Evolutionary conservation across 2,888 invertebrate genomes (phyloP).

Genomic region (Euzetes globulus): DNA sequence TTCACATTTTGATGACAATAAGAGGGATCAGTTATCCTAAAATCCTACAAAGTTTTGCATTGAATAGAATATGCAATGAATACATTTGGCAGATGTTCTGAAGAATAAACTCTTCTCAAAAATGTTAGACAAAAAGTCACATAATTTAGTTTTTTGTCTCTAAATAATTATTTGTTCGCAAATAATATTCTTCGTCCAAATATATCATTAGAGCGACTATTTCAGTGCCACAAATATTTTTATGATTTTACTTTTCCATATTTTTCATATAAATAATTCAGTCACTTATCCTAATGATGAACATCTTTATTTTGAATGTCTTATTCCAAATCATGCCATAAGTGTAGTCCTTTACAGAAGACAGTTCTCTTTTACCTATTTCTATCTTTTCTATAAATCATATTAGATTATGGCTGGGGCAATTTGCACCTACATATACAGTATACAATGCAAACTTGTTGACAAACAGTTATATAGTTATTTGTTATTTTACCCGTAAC

Average conservation of each 20-base stretch:
- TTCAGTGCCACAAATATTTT: neutral
- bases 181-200: neutral
- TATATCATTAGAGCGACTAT: neutral
- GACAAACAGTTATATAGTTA: no score
- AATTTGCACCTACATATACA: no score
- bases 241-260: neutral
- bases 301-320: no score
- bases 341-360: no score
- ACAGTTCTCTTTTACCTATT: no score
- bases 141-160: neutral
- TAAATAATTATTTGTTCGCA: neutral
- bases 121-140: neutral
- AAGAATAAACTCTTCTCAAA: neutral
- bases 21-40: constrained; percentile 22
- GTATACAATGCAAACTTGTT: no score
- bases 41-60: neutral
- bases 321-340: no score
- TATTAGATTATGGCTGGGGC: no score
- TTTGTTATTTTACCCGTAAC: no score
- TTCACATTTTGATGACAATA: constrained; percentile 3
- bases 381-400: no score
- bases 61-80: neutral
- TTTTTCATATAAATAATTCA: neutral
- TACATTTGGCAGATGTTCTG: constrained; percentile 14
- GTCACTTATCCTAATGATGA: neutral